Conservation (phyloP, 2,888 invertebrate genomes). For the Dastarcus helophoroides region DNA sequence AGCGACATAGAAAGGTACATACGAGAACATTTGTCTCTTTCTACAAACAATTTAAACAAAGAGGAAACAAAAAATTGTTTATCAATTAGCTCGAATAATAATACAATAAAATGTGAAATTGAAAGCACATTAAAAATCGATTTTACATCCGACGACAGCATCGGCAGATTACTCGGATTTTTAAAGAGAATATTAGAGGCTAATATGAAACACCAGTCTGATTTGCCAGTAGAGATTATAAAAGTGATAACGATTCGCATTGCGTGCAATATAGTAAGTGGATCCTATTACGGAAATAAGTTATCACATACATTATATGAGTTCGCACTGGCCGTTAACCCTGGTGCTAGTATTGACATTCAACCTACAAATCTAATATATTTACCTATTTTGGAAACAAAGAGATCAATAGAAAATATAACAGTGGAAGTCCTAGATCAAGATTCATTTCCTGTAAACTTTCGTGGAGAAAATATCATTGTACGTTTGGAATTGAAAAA, state of each 20-base stretch:
- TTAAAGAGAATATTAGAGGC: slow-evolving; percentile 8
- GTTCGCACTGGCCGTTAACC: slow-evolving; percentile 24
- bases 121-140: slow-evolving; percentile 1
- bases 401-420: slow-evolving; percentile 19
- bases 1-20: slow-evolving; percentile 1
- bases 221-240: slow-evolving; percentile 23
- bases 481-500: slow-evolving; percentile 16
- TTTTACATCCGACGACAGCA: slow-evolving; percentile 6
- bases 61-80: slow-evolving; percentile 2
- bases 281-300: slow-evolving; percentile 20
- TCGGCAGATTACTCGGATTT: slow-evolving; percentile 20
- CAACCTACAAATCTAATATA: slow-evolving; percentile 26
- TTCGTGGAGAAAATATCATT: slow-evolving; percentile 17
- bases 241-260: slow-evolving; percentile 19
- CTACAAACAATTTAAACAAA: slow-evolving; percentile 2
- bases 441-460: slow-evolving; percentile 16
- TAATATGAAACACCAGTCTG: slow-evolving; percentile 17
- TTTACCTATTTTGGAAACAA: slow-evolving; percentile 20
- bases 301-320: slow-evolving; percentile 26
- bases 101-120: slow-evolving; percentile 6
- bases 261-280: slow-evolving; percentile 20
- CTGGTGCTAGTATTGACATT: slow-evolving; percentile 29
- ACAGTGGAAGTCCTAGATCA: slow-evolving; percentile 22
- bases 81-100: slow-evolving; percentile 5
- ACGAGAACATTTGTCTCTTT: neutral